Evolutionary conservation across 2,888 invertebrate species (phyloP).

Genomic region (Scaptomyza tumidula): DNA sequence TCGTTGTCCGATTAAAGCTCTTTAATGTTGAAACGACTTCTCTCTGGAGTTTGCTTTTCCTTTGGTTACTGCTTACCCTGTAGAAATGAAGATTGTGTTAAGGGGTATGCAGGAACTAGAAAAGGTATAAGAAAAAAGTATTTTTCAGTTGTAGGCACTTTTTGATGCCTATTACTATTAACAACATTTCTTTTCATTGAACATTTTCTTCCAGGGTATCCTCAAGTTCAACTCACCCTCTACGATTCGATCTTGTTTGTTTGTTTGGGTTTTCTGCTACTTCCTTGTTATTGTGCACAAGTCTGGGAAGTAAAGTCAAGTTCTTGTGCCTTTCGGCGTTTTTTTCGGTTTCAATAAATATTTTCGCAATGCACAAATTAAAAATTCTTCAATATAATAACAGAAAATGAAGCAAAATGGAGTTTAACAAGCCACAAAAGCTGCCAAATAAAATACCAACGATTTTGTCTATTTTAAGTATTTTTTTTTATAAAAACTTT

Average conservation of each 20-base stretch:
- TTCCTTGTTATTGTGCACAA: constrained; percentile 13
- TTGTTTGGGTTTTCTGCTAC: constrained; percentile 21
- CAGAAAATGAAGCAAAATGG: constrained; percentile 38
- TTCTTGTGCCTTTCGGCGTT: constrained; percentile 61
- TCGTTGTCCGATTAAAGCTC: constrained; percentile 12
- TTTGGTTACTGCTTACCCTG: too few species aligned
- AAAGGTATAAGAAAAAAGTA: too few species aligned
- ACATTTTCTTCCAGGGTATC: too few species aligned
- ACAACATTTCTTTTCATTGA: too few species aligned
- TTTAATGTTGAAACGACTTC: neutral
- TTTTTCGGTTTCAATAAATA: constrained; percentile 78
- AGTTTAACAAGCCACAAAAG: constrained; percentile 39
- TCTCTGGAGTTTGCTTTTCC: too few species aligned
- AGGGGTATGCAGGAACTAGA: too few species aligned
- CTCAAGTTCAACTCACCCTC: too few species aligned
- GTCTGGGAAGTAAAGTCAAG: constrained; percentile 13
- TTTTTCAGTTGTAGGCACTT: too few species aligned
- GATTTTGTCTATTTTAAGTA: constrained; percentile 64
- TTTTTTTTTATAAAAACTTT: constrained; percentile 53
- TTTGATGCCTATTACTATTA: too few species aligned
- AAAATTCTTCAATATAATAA: constrained; percentile 73
- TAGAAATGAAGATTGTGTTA: too few species aligned
- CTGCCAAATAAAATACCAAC: constrained; percentile 18
- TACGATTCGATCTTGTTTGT: neutral
- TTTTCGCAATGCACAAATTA: constrained; percentile 79